phyloP scores from a whole-genome alignment of 2,797 vertebrate genomes.

The Micrastur ruficollis region DNA sequence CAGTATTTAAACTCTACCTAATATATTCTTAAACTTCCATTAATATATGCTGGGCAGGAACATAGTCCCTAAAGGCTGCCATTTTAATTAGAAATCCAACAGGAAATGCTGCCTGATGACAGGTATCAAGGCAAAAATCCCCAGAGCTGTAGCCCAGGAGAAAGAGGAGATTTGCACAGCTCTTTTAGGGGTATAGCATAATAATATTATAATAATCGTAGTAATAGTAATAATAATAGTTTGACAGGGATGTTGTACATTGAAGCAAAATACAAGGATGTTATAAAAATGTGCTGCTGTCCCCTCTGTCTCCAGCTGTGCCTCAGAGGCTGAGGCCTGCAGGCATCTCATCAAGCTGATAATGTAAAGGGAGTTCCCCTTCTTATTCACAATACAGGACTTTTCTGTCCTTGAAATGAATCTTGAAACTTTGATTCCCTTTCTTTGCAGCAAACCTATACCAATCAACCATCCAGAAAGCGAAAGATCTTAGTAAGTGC shows the following conservation, averaged over 20 bases:
- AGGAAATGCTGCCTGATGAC: slow-evolving; percentile 12
- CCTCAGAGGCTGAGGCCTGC: neutral
- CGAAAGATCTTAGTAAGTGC: neutral
- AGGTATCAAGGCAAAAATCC: neutral
- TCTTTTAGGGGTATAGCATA: neutral
- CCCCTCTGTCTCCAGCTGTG: neutral
- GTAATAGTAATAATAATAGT: neutral
- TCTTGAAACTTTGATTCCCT: neutral
- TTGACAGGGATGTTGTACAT: neutral
- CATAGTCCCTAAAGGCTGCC: neutral
- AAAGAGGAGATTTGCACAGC: neutral
- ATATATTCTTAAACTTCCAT: neutral
- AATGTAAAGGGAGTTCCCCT: neutral
- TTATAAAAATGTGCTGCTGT: neutral
- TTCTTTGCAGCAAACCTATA: neutral
- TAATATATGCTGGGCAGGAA: neutral
- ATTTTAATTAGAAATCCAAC: slow-evolving; percentile 26
- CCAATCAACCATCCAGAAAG: neutral
- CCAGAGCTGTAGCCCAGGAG: neutral
- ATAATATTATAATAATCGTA: neutral
- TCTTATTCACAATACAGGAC: neutral
- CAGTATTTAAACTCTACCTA: slow-evolving; percentile 1
- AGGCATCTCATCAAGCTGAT: neutral
- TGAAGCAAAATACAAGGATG: neutral
- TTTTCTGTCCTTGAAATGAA: neutral